Evolutionary conservation across 2,888 invertebrate species (phyloP).

Genomic region (Chironomus riparius): DNA sequence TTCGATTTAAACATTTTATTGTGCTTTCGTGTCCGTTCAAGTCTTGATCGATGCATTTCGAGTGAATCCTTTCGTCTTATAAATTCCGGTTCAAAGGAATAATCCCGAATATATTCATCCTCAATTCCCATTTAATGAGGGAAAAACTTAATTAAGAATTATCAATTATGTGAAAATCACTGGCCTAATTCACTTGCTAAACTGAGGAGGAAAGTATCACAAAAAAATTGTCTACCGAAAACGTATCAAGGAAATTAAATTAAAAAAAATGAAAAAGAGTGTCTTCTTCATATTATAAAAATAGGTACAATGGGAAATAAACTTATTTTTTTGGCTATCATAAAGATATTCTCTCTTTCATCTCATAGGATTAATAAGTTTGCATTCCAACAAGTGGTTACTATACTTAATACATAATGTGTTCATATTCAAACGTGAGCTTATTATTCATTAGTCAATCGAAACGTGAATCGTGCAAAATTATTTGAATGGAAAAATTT

Average conservation of each 20-base stretch:
- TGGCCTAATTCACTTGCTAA: constrained; percentile 1
- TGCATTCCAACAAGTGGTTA: constrained; percentile 7
- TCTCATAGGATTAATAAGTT: neutral
- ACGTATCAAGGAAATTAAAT: constrained; percentile 3
- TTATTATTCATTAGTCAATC: neutral
- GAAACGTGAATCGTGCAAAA: neutral
- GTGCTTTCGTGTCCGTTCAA: constrained; percentile 2
- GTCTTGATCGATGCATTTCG: constrained; percentile 10
- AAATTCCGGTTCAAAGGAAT: constrained; percentile 40
- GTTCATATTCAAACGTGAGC: neutral
- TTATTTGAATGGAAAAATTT: neutral
- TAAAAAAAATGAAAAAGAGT: neutral
- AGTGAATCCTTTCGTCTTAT: constrained; percentile 37
- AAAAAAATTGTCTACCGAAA: neutral
- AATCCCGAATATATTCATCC: constrained; percentile 41
- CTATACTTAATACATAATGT: neutral
- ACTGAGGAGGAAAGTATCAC: neutral
- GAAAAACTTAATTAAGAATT: neutral
- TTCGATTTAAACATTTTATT: neutral
- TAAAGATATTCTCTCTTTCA: neutral
- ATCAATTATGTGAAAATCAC: constrained; percentile 1
- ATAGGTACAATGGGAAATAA: neutral
- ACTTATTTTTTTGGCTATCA: neutral
- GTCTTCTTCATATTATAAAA: neutral
- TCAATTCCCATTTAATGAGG: constrained; percentile 29